These are phyloP conservation scores for Chelon auratus DNA, from an alignment of 2,797 vertebrate species.

Conservation along the genomic window DNA sequence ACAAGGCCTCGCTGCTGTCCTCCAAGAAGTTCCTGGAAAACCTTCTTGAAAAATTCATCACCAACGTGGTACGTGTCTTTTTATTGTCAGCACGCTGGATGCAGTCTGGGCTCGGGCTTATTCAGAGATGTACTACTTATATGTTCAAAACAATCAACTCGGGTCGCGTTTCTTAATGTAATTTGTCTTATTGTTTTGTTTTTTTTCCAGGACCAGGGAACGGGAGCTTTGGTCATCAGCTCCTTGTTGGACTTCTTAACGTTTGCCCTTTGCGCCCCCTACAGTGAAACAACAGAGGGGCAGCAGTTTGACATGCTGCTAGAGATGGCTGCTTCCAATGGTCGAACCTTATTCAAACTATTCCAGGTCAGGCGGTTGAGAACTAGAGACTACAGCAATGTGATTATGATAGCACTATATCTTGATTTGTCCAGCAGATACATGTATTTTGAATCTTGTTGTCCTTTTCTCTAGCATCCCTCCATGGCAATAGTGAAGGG, in stretches of 20 bases:
- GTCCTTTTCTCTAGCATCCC: constrained; percentile 87
- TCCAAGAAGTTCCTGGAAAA: constrained; percentile 99
- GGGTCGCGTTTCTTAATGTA: not conserved
- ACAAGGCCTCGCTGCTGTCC: constrained; percentile 98
- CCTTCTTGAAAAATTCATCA: constrained; percentile 99
- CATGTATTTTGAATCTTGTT: constrained; percentile 3
- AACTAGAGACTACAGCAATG: not conserved
- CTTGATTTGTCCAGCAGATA: not conserved
- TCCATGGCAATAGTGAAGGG: constrained; percentile 99
- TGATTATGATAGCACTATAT: not conserved
- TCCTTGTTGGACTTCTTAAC: constrained; percentile 98
- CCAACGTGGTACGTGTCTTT: constrained; percentile 90
- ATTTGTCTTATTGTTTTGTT: constrained; percentile 46
- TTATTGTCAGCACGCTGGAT: not conserved
- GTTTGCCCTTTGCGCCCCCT: constrained; percentile 98
- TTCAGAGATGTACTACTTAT: not conserved
- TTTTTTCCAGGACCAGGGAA: constrained; percentile 91
- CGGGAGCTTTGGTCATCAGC: constrained; percentile 98
- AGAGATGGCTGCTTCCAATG: constrained; percentile 97
- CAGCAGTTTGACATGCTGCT: constrained; percentile 99
- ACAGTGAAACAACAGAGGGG: constrained; percentile 98
- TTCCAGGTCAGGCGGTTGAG: constrained; percentile 88
- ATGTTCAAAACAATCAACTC: not conserved
- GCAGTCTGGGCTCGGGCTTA: not conserved
- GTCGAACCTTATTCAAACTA: constrained; percentile 96